Evolutionary conservation across 1,140 invertebrate species (phyloP), one percentile per base, ranked within the genome.

Genomic region (Diorhabda elongata): DNA sequence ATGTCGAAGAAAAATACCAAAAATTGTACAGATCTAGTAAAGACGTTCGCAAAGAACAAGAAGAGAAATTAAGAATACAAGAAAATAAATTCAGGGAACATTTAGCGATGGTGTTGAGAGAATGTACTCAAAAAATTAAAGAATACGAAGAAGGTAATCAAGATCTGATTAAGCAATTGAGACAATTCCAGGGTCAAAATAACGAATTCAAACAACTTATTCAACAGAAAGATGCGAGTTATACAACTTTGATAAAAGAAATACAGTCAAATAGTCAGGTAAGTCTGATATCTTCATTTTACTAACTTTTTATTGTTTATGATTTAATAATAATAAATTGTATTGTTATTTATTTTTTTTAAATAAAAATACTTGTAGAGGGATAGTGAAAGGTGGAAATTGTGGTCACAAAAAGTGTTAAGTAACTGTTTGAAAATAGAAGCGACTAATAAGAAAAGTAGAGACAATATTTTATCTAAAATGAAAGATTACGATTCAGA

Each of bases 371-470:
- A 60, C 8, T 9, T 58, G 11, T 56, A 75, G 74, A 69, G 72
- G 73, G 69, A 61, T 44, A 42, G 61, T 26, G 69, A 75, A 61
- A 68, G 63, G 4, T 75, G 74, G 74, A 73, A 71, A 47, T 45
- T 7, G 8, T 75, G 68, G 68, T 71, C 74, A 4, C 67, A 70
- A 58, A 66, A 68, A 58, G 69, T 75, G 44, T 67, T 75, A 4
- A 69, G 64, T 26, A 69, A 67, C 47, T 75, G 72, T 63, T 42
- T 73, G 59, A 71, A 71, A 52, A 69, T 75, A 42, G 71, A 75
- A 61, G 58, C 66, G 47, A 68, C 60, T 5, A 73, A 75, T 58
- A 73, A 71, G 67, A 71, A 70, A 61, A 67, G 66, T 44, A 60
- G 70, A 52, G 64, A 73, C 58, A 58, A 43, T 60, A 58, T 75